These are phyloP conservation scores for Eunapius fragilis DNA, from an alignment of 37 sponge, comb jelly and placozoan genomes.

Conservation along the genomic window DNA sequence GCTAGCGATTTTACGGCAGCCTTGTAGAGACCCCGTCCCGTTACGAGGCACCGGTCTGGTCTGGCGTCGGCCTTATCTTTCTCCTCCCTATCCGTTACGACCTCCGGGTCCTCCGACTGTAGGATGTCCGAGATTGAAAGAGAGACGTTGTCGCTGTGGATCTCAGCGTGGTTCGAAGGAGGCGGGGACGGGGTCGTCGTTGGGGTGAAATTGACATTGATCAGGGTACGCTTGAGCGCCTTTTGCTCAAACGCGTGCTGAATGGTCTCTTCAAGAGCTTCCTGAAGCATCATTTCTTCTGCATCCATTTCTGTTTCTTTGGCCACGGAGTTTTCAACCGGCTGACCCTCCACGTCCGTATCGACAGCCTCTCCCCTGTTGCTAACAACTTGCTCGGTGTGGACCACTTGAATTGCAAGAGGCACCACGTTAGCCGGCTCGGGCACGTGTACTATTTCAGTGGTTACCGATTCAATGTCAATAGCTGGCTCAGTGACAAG, in stretches of 20 bases:
- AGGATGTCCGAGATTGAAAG: neutral
- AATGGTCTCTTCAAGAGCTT: neutral
- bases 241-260: neutral
- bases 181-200: neutral
- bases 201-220: neutral
- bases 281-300: neutral
- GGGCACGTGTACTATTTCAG: neutral
- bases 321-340: neutral
- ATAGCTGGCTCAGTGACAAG: neutral
- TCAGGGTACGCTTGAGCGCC: neutral
- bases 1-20: constrained; percentile 16
- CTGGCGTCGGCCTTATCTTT: constrained; percentile 14
- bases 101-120: neutral
- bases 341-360: neutral
- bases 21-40: constrained; percentile 11
- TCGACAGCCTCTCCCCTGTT: neutral
- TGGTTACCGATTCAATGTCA: neutral
- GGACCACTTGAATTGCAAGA: neutral
- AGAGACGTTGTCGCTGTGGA: neutral
- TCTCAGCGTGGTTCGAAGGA: neutral
- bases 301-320: neutral
- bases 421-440: neutral
- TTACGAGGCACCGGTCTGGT: constrained; percentile 50
- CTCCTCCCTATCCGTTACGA: neutral
- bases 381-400: neutral